Base-by-base conservation (phyloP, 2,113 vertebrate genomes). In the Crotophaga sulcirostris region DNA sequence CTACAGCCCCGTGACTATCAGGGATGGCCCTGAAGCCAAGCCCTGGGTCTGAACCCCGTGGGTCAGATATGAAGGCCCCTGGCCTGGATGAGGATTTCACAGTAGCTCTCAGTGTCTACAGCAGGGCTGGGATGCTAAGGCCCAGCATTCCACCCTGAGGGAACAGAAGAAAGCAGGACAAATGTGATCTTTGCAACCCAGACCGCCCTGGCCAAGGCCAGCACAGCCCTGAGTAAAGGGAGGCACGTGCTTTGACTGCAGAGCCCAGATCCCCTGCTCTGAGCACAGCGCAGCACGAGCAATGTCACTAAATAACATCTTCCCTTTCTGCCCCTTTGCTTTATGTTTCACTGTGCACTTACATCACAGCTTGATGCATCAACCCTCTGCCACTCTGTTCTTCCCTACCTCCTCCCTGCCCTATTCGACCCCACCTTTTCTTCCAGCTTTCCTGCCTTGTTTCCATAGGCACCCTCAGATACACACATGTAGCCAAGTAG, bases 401-500 rank as follows among this genome's bases (percentile, higher is more conserved):
- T 21, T 75, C 33, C 20, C 28, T 31, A 52, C 52, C 25, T 70
- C n/a, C 33, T 79, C 16, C 36, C 20, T 67, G 42, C 25, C 29
- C 25, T 34, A 12, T 24, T 33, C 7, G 2, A 25, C 52, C 11
- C 47, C 56, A 76, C 31, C 81, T 84, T 40, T 52, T 93, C 29
- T 25, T 81, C 54, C 84, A 91, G 49, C 51, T 69, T 62, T 80
- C 34, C 66, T 42, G 34, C 34, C 44, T n/a, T 4, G 1, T 77
- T 67, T 84, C 60, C 14, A 2, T 67, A 31, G 0, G 1, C 54
- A 45, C 62, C 40, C 28, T 89, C 77, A 79, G 66, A 72, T 0
- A 0, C 5, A 25, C 42, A 73, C 28, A 64, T 0, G 0, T 11
- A 38, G 26, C 47, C 47, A 64, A 62, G 62, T 38, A 83, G 49